Conservation (phyloP, 1,140 invertebrate species). For the Leptinotarsa defecta region DNA sequence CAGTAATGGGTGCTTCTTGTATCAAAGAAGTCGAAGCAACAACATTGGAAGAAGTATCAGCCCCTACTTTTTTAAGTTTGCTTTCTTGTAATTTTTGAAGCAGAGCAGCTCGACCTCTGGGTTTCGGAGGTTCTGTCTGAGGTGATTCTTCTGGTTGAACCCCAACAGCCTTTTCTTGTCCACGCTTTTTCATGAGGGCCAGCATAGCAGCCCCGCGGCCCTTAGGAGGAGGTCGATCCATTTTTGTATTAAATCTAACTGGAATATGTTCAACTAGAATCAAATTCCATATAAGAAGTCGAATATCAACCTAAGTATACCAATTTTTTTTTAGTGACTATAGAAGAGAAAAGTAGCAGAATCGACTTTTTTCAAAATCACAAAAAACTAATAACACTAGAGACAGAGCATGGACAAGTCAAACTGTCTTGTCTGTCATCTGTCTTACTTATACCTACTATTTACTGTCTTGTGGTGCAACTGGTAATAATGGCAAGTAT, state of each 20-base stretch:
- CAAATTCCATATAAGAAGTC: too few species aligned
- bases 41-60: neutral
- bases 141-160: neutral
- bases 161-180: conserved; percentile 19
- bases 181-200: neutral
- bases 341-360: too few species aligned
- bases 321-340: too few species aligned
- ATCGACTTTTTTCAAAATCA: too few species aligned
- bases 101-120: conserved; percentile 43
- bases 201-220: conserved; percentile 25
- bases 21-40: neutral
- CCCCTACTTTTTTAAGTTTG: conserved; percentile 3
- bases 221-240: conserved; percentile 25
- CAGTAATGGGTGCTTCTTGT: neutral
- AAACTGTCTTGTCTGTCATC: too few species aligned
- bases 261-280: too few species aligned
- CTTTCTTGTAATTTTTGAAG: conserved; percentile 26
- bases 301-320: too few species aligned
- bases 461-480: too few species aligned
- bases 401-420: too few species aligned
- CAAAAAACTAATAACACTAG: too few species aligned
- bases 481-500: too few species aligned
- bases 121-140: conserved; percentile 27
- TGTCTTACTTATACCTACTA: too few species aligned
- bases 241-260: neutral